phyloP scores from a whole-genome alignment of 2,888 invertebrate genomes.

The Papilio protenor region DNA sequence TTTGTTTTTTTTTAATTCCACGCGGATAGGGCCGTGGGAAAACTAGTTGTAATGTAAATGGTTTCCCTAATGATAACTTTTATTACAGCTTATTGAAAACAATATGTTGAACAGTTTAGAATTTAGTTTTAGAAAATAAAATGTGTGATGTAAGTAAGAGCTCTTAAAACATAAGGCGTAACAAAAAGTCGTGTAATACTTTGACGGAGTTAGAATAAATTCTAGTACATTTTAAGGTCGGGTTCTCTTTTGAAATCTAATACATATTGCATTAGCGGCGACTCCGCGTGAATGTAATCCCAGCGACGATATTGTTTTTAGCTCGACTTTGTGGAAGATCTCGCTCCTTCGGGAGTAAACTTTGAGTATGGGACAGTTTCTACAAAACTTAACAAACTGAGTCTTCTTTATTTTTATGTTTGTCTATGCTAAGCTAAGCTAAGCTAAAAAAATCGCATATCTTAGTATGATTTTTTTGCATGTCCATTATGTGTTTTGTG shows the following conservation, averaged over 20 bases:
- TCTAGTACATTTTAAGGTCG: constrained; percentile 37
- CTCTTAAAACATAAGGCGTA: background rate
- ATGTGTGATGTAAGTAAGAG: background rate
- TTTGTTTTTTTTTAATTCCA: no score
- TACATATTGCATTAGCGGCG: constrained; percentile 73
- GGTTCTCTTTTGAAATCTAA: constrained; percentile 55
- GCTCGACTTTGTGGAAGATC: constrained; percentile 52
- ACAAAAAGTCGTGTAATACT: constrained; percentile 28
- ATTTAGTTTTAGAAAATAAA: background rate
- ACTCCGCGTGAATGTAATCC: constrained; percentile 61
- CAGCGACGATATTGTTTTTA: constrained; percentile 60
- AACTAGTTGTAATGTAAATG: no score
- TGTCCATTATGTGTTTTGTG: background rate
- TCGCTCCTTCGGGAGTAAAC: constrained; percentile 48
- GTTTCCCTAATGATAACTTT: no score
- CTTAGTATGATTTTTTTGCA: no score
- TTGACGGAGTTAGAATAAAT: constrained; percentile 25
- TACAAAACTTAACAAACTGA: constrained; percentile 22
- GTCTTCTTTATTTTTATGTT: constrained; percentile 7
- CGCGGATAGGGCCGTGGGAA: no score
- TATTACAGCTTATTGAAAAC: no score
- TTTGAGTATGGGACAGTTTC: constrained; percentile 39
- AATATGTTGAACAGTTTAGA: no score
- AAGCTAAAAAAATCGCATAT: no score
- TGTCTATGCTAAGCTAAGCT: constrained; percentile 4